A percentile compares a stretch with the other conserved stretches of the same genome.
phyloP scores from a whole-genome alignment of 2,113 vertebrate genomes.

The Tetrao urogallus region DNA sequence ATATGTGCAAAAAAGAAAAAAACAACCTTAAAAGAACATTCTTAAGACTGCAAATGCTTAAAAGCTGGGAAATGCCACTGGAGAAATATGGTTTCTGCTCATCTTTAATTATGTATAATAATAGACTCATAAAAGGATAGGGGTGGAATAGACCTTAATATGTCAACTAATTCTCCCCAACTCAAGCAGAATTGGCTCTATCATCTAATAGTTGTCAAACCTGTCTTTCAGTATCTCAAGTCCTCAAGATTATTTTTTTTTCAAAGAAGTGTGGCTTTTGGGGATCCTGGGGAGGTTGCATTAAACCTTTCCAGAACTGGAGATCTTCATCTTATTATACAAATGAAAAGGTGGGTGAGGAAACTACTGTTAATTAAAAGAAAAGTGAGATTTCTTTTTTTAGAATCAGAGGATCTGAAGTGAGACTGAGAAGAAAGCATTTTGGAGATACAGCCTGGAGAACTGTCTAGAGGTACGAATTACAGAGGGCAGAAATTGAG shows the following conservation, averaged over 20 bases:
- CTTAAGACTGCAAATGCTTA: background rate
- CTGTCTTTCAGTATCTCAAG: background rate
- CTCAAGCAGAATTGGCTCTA: background rate
- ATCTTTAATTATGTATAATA: background rate
- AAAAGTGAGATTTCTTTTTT: conserved; percentile 4
- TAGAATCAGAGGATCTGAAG: background rate
- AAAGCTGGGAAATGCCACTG: background rate
- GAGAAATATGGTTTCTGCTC: background rate
- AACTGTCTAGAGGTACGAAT: conserved; percentile 3
- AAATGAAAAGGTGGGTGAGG: background rate
- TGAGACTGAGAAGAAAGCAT: background rate
- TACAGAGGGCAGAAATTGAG: background rate
- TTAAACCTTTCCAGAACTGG: conserved; percentile 3
- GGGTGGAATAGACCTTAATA: background rate
- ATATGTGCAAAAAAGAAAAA: background rate
- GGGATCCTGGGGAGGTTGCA: background rate
- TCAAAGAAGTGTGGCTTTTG: background rate
- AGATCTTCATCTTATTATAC: background rate
- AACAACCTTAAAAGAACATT: background rate
- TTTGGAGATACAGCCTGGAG: conserved; percentile 7
- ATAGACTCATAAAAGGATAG: background rate
- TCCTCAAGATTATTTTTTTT: background rate
- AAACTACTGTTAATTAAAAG: conserved; percentile 22
- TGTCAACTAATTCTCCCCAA: background rate
- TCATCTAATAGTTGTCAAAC: background rate